phyloP scores from a whole-genome alignment of 2,113 vertebrate genomes.

The Actenoides lindsayi region DNA sequence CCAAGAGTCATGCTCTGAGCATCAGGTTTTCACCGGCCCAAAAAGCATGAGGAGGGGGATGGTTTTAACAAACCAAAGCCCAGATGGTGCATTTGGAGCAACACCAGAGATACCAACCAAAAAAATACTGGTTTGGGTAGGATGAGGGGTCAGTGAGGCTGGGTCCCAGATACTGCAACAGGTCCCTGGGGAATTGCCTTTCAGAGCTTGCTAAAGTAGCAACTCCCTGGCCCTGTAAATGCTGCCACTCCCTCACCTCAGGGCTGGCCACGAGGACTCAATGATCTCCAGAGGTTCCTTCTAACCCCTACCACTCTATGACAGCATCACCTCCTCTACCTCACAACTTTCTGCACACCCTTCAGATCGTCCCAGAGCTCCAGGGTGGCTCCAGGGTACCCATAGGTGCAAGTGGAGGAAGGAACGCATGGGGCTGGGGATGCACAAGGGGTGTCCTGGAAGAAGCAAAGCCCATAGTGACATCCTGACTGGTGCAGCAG shows the following conservation, averaged over 20 bases:
- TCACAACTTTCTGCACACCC: background rate
- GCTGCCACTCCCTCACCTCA: background rate
- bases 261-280: background rate
- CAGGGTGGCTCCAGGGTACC: background rate
- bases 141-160: fast-evolving
- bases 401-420: fast-evolving
- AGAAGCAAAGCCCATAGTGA: fast-evolving
- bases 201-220: background rate
- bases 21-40: background rate
- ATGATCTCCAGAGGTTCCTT: too few relatives aligned
- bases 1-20: fast-evolving
- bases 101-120: fast-evolving
- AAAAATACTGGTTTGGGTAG: background rate
- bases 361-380: background rate
- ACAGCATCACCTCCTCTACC: background rate
- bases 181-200: fast-evolving
- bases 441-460: background rate
- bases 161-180: background rate
- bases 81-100: background rate
- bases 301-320: too few relatives aligned
- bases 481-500: fast-evolving
- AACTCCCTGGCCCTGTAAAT: fast-evolving
- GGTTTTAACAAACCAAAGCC: fast-evolving
- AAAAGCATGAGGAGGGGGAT: fast-evolving
- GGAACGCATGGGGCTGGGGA: fast-evolving